A percentile compares a stretch with the other conserved stretches of the same genome.
Conservation (phyloP, 2,113 vertebrate genomes). For the Cynopterus brachyotis region DNA sequence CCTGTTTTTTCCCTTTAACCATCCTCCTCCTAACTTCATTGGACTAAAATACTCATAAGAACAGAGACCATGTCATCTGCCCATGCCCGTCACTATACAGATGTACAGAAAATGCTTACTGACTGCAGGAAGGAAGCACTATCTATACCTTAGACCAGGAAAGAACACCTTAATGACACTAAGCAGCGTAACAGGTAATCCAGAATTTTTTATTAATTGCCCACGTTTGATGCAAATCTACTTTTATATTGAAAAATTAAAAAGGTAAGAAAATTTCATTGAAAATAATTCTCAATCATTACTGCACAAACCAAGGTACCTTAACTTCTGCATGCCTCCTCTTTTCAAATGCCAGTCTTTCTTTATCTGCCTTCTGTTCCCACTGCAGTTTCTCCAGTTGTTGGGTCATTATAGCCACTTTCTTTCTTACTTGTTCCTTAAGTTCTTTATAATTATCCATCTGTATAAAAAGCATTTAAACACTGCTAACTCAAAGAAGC, state of each 20-base stretch:
- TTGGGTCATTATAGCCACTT: conserved; percentile 87
- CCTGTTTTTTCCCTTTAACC: not conserved
- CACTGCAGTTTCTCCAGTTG: conserved; percentile 90
- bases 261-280: not conserved
- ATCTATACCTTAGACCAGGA: not conserved
- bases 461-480: conserved; percentile 79
- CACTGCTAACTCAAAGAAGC: not conserved
- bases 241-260: not conserved
- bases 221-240: not conserved
- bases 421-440: conserved; percentile 89
- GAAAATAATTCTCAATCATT: not conserved
- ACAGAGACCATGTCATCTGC: not conserved
- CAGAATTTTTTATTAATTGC: not conserved
- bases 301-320: conserved; percentile 80
- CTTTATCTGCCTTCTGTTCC: conserved; percentile 89
- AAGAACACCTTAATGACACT: not conserved
- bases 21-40: not conserved
- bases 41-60: not conserved
- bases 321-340: conserved; percentile 89
- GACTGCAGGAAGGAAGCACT: not conserved
- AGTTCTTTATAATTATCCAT: conserved; percentile 89
- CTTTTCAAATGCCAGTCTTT: conserved; percentile 88
- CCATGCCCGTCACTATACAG: not conserved
- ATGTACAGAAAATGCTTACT: not conserved
- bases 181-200: not conserved